Base-by-base conservation (phyloP, 2,113 vertebrate genomes). In the Ctenodactylus gundi region DNA sequence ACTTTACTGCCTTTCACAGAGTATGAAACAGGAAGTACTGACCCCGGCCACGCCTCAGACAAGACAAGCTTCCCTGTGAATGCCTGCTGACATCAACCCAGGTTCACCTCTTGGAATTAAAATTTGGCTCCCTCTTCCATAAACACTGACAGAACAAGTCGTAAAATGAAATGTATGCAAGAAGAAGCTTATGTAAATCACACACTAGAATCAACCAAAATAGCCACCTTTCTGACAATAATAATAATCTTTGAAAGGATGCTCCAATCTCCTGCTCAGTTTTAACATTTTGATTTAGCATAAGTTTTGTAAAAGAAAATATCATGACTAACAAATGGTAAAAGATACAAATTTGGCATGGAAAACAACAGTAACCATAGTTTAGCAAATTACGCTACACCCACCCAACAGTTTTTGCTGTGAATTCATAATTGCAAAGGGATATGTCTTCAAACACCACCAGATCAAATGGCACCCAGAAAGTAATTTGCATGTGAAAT, bases 351-450 rank as follows among this genome's bases (percentile, higher is more conserved):
- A 49, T 11, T 46, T 53, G n/a, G 14, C n/a, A 41, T 68, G 27
- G 51, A 73, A 29, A 85, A 85, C n/a, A 90, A 57, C 25, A 90
- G 60, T 29, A 93, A 23, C 53, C 9, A 49, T 11, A 36, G 49
- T 76, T 49, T 53, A 53, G 36, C 53, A 90, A 34, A 68, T 68
- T 25, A 75, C 17, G 9, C 55, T 81, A 23, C 8, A 18, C 36
- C 11, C 11, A 49, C 29, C 18, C 18, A 87, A 31, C 6, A 58
- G 5, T n/a, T 67, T 67, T 81, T 65, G 13, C 27, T 53, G 25
- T 81, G 73, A 97, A 91, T 95, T 60, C 88, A 27, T 87, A 75
- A 53, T 39, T 3, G 78, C 77, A 57, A 82, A 94, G 62, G 31
- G 23, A 46, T 73, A 81, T 88, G 36, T 76, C 88, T 78, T 72